Percentiles rank a stretch among this genome's conserved stretches.
Evolutionary conservation across 2,888 invertebrate species (phyloP).

Genomic region (Hemicrepidius hirtus): DNA sequence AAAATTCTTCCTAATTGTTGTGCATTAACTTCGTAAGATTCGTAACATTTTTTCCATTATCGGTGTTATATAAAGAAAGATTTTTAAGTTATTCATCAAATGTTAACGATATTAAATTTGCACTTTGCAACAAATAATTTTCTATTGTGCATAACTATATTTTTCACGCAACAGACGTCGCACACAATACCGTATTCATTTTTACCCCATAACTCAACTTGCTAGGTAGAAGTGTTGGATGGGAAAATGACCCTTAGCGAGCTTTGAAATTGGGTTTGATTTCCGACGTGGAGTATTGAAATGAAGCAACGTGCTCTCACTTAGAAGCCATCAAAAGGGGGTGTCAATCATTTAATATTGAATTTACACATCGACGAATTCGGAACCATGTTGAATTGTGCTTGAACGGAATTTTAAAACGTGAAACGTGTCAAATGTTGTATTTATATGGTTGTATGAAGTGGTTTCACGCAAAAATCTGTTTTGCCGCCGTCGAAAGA

Average conservation of each 20-base stretch:
- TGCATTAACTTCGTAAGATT: too few species aligned
- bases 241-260: constrained; percentile 32
- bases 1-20: too few species aligned
- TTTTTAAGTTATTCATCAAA: too few species aligned
- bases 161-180: constrained; percentile 38
- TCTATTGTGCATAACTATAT: constrained; percentile 23
- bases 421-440: constrained; percentile 53
- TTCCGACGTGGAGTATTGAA: constrained; percentile 40
- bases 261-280: constrained; percentile 20
- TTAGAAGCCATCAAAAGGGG: constrained; percentile 65
- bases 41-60: too few species aligned
- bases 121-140: constrained; percentile 33
- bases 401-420: constrained; percentile 63
- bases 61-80: too few species aligned
- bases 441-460: constrained; percentile 51
- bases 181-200: constrained; percentile 43
- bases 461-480: constrained; percentile 51
- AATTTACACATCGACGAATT: constrained; percentile 63
- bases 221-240: constrained; percentile 8
- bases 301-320: constrained; percentile 52
- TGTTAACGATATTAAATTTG: too few species aligned
- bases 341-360: constrained; percentile 69
- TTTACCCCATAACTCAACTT: constrained; percentile 45
- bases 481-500: constrained; percentile 35
- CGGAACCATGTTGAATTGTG: constrained; percentile 60